Evolutionary conservation across 2,888 invertebrate genomes (phyloP), one percentile per base, ranked within the genome.

Genomic region (Dasysyrphus albostriatus): DNA sequence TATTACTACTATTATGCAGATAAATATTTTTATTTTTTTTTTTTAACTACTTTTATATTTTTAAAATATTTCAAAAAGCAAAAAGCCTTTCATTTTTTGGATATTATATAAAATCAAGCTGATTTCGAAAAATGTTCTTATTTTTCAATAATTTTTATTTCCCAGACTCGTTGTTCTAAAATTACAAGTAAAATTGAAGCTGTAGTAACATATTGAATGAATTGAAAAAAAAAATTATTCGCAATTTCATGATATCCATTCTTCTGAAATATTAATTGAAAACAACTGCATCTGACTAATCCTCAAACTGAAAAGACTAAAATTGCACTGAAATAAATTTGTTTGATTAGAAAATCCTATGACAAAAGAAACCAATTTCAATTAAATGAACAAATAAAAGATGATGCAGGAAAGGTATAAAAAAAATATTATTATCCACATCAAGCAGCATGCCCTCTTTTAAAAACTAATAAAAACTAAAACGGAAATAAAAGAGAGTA

Each of bases 371-470:
- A 69, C 29, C n/a, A 69, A 70, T 70, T 83, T 73, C 79, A 79
- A 83, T 83, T 83, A 79, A 79, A 83, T 74, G 39, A 44, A 67
- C 73, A 74, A 83, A 67, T 78, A 72, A 54, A 54, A 42, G n/a
- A 37, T 49, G 65, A 16, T 37, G 54, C 14, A 24, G 1, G 3
- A 10, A 10, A 16, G 6, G n/a, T 3, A 59, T 56, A 29, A 19
- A 10, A 42, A 51, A 2, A 8, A 19, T 19, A 12, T 42, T 61
- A 61, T 9, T 14, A 16, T 56, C 37, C 47, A 61, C 61, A 37
- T 58, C 49, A 47, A 65, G 10, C 59, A 34, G 37, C 39, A 69
- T 37, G 24, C 24, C 37, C 37, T 37, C 75, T 67, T 80, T 67
- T 59, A 76, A 81, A 81, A 76, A 56, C 76, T 59, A 73, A 76